A percentile compares a stretch with the other conserved stretches of the same genome.
Evolutionary conservation across 2,888 invertebrate species (phyloP).

Genomic region (Hermodice carunculata): DNA sequence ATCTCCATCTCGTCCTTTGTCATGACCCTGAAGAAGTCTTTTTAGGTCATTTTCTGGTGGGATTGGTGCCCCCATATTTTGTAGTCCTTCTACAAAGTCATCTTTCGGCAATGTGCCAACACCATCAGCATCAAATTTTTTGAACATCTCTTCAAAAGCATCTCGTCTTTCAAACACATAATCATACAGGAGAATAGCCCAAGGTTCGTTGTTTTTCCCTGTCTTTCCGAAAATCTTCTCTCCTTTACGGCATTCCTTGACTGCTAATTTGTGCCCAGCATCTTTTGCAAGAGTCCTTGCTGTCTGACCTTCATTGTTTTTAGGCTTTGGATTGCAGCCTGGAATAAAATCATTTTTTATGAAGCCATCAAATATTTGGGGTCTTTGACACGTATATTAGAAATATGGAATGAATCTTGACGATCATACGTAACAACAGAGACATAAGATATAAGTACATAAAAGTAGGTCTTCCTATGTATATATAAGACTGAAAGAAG

Average conservation of each 20-base stretch:
- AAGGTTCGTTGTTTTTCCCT: slow-evolving; percentile 66
- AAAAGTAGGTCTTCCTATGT: too few relatives aligned
- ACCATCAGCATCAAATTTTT: slow-evolving; percentile 62
- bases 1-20: slow-evolving; percentile 58
- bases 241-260: slow-evolving; percentile 67
- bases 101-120: slow-evolving; percentile 54
- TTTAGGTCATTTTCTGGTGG: slow-evolving; percentile 58
- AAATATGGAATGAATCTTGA: too few relatives aligned
- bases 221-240: slow-evolving; percentile 67
- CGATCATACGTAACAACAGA: too few relatives aligned
- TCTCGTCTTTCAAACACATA: slow-evolving; percentile 56
- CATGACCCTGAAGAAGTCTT: slow-evolving; percentile 49
- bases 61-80: slow-evolving; percentile 57
- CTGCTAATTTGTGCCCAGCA: slow-evolving; percentile 64
- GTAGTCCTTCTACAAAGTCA: slow-evolving; percentile 60
- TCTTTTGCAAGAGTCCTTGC: slow-evolving; percentile 67
- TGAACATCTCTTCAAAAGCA: slow-evolving; percentile 54
- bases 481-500: too few relatives aligned
- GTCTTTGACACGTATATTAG: too few relatives aligned
- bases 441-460: too few relatives aligned
- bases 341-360: slow-evolving; percentile 11
- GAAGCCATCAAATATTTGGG: too few relatives aligned
- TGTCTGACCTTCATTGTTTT: slow-evolving; percentile 66
- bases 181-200: slow-evolving; percentile 66
- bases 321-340: slow-evolving; percentile 70